A percentile compares a stretch with the other conserved stretches of the same genome.
Evolutionary conservation across 2,113 vertebrate genomes (phyloP).

Genomic region (Neogobius melanostomus): DNA sequence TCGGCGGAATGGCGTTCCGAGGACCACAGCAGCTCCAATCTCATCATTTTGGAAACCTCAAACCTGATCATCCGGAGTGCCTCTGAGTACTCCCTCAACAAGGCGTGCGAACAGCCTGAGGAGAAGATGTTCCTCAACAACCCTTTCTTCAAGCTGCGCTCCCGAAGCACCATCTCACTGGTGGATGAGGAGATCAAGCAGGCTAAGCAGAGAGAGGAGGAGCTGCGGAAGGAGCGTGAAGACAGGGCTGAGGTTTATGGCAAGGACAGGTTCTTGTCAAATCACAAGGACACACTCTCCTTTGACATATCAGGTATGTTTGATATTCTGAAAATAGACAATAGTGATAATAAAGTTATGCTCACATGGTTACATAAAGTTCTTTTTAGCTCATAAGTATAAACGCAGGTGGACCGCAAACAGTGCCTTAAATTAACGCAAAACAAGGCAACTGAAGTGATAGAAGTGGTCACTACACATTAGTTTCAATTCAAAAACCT

Average conservation of each 20-base stretch:
- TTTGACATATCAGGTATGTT: slow-evolving; percentile 73
- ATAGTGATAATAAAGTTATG: no score
- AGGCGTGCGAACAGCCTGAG: slow-evolving; percentile 64
- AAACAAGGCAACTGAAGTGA: no score
- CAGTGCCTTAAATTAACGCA: no score
- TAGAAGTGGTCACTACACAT: no score
- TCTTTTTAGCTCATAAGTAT: no score
- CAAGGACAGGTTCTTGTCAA: slow-evolving; percentile 63
- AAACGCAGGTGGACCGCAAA: no score
- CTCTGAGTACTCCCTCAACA: slow-evolving; percentile 76
- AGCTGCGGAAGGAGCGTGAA: slow-evolving; percentile 75
- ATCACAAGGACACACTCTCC: slow-evolving; percentile 64
- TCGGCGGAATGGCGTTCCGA: slow-evolving; percentile 68
- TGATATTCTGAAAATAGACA: no score
- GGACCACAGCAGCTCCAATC: slow-evolving; percentile 56
- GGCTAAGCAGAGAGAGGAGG: slow-evolving; percentile 79
- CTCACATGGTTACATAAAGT: no score
- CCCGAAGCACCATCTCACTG: slow-evolving; percentile 76
- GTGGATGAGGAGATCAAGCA: slow-evolving; percentile 80
- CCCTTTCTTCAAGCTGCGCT: slow-evolving; percentile 81
- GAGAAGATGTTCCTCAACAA: slow-evolving; percentile 79
- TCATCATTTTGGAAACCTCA: slow-evolving; percentile 78
- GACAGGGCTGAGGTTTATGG: slow-evolving; percentile 72
- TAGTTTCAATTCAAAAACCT: no score
- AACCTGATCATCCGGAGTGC: slow-evolving; percentile 78